Evolutionary conservation across 2,888 invertebrate species (phyloP), one percentile per base, ranked within the genome.

Genomic region (Lasioglossum zephyrum): DNA sequence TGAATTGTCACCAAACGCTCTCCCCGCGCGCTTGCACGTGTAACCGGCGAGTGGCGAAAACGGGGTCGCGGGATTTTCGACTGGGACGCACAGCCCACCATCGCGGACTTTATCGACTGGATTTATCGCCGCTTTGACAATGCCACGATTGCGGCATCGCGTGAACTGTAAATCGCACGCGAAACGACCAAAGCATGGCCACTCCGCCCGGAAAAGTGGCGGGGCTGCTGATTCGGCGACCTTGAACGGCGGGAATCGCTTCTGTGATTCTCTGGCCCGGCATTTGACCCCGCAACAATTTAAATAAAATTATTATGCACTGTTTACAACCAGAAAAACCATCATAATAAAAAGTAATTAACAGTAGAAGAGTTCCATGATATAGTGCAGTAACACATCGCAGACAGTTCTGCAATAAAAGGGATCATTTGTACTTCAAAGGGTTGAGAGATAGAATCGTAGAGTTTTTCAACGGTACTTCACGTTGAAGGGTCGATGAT

Each of bases 61-160:
- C 49, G 49, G 31, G 73, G 73, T 73, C 73, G 73, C 49, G 49
- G 73, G 36, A 73, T 49, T 73, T 73, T 47, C 49, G 70, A 72
- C 44, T n/a, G 44, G 26, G n/a, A 36, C 49, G 60, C 47, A 11
- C 47, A 11, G 47, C 31, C 49, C 73, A 31, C 49, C 73, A 36
- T 73, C 73, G 73, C 22, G 69, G 69, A 18, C 69, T 69, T 69
- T 69, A 69, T 69, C 69, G 69, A 69, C 69, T n/a, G 70, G 13
- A 44, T 72, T 72, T 72, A 72, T 72, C 70, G 70, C 13, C 70
- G 73, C 73, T 73, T 73, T 73, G 73, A 73, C 73, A 73, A 47
- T 31, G 31, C 73, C 26, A 47, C 31, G 47, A 47, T 73, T 73
- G 73, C 47, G 69, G 69, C 69, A 39, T 69, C 69, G 69, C 69